Evolutionary conservation across 2,797 vertebrate genomes (phyloP).

Genomic region (Aratinga solstitialis): DNA sequence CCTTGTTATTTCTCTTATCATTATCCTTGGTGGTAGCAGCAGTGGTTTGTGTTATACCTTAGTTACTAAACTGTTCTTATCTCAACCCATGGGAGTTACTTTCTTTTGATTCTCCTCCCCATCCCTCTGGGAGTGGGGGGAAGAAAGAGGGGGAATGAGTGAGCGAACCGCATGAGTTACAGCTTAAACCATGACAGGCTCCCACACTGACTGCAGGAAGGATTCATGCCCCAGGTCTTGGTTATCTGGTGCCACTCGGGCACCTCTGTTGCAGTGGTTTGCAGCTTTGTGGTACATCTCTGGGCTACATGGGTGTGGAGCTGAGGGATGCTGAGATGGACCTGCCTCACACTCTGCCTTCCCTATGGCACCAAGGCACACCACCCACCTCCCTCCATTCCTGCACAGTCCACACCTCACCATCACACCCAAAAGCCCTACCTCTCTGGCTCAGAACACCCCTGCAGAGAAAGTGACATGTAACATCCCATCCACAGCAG

Average conservation of each 20-base stretch:
- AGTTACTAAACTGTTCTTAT: too few relatives aligned
- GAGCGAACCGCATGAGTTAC: too few relatives aligned
- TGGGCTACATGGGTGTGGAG: neutral
- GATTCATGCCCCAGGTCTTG: rapidly evolving
- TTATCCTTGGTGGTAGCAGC: too few relatives aligned
- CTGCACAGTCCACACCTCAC: rapidly evolving
- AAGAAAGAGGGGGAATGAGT: too few relatives aligned
- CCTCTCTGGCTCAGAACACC: neutral
- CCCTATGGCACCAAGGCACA: rapidly evolving
- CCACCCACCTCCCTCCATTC: neutral
- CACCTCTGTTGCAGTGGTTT: rapidly evolving
- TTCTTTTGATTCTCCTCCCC: too few relatives aligned
- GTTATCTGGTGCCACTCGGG: neutral
- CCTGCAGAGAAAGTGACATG: neutral
- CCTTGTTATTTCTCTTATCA: too few relatives aligned
- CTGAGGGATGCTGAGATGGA: neutral
- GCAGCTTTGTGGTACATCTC: rapidly evolving
- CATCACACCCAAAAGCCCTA: neutral
- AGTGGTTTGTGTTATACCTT: too few relatives aligned
- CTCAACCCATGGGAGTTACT: too few relatives aligned
- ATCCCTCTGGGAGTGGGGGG: too few relatives aligned
- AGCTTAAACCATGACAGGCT: too few relatives aligned
- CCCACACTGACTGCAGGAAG: neutral
- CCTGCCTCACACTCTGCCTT: neutral
- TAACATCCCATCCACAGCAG: neutral